Evolutionary conservation across 1,140 invertebrate species (phyloP).

Genomic region (Aricia agestis): DNA sequence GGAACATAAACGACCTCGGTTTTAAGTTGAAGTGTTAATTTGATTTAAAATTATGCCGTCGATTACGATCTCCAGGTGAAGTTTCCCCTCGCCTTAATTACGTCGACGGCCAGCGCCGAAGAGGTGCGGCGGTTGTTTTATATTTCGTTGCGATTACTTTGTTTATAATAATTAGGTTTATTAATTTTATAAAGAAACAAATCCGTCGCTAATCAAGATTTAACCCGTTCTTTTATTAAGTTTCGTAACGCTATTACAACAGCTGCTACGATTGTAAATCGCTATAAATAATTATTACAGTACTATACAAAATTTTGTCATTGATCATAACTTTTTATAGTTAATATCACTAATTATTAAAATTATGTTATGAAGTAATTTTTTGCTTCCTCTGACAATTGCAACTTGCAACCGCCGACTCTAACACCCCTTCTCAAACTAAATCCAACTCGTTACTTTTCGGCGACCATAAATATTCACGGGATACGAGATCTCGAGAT

Average conservation of each 20-base stretch:
- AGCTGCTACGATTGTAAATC: no score
- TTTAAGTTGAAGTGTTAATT: constrained; percentile 76
- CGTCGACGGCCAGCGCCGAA: constrained; percentile 49
- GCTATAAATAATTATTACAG: no score
- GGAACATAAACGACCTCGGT: constrained; percentile 73
- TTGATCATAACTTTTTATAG: no score
- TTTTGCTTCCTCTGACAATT: no score
- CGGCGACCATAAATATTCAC: background rate
- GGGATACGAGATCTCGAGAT: background rate
- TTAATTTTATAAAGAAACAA: constrained; percentile 1
- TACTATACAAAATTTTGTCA: no score
- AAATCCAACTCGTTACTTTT: background rate
- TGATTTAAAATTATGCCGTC: constrained; percentile 72
- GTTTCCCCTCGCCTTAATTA: constrained; percentile 69
- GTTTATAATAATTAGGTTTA: constrained; percentile 5
- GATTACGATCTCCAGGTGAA: constrained; percentile 70
- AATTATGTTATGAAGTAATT: no score
- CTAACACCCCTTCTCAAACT: no score
- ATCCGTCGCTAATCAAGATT: background rate
- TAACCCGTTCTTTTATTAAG: background rate
- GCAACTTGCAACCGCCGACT: no score
- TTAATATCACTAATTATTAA: no score
- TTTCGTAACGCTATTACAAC: background rate
- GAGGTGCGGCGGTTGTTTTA: constrained; percentile 33
- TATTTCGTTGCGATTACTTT: constrained; percentile 4